Evolutionary conservation across 2,797 vertebrate species (phyloP).

Genomic region (Danio tinwini): DNA sequence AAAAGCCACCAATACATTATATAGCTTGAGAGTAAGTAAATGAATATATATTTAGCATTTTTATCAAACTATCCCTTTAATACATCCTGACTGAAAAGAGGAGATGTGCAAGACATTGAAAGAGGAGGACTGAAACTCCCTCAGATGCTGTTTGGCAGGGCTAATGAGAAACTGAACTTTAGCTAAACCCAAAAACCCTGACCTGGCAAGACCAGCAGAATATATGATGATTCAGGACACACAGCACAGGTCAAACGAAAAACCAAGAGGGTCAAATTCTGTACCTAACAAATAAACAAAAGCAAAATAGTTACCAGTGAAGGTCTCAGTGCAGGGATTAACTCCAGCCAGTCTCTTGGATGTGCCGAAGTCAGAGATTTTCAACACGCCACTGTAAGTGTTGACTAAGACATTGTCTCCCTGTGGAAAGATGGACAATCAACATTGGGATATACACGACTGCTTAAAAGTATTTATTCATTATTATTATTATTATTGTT

Average conservation of each 20-base stretch:
- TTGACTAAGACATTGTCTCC: constrained; percentile 99
- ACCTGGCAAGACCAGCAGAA: constrained; percentile 1
- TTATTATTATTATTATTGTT: too few relatives aligned
- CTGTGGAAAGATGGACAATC: constrained; percentile 68
- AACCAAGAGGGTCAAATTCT: background rate
- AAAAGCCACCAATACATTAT: too few relatives aligned
- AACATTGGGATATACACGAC: background rate
- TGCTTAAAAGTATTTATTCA: too few relatives aligned
- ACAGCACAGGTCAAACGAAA: constrained; percentile 9
- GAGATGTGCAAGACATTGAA: background rate
- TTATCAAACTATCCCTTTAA: background rate
- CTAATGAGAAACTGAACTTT: constrained; percentile 16
- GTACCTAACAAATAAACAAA: background rate
- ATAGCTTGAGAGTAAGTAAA: too few relatives aligned
- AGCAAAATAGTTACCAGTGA: constrained; percentile 84
- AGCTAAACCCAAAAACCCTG: background rate
- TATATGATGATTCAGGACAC: constrained; percentile 18
- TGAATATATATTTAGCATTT: too few relatives aligned
- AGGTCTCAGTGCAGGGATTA: constrained; percentile 98
- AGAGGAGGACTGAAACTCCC: background rate
- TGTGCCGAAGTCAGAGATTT: constrained; percentile 98
- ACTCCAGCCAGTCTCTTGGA: constrained; percentile 97
- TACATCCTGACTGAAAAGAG: background rate
- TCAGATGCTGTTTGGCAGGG: background rate
- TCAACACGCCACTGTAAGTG: constrained; percentile 98